Percentiles rank a stretch among this genome's conserved stretches.
Evolutionary conservation across 2,113 vertebrate species (phyloP).

Genomic region (cattle (Bos taurus)): DNA sequence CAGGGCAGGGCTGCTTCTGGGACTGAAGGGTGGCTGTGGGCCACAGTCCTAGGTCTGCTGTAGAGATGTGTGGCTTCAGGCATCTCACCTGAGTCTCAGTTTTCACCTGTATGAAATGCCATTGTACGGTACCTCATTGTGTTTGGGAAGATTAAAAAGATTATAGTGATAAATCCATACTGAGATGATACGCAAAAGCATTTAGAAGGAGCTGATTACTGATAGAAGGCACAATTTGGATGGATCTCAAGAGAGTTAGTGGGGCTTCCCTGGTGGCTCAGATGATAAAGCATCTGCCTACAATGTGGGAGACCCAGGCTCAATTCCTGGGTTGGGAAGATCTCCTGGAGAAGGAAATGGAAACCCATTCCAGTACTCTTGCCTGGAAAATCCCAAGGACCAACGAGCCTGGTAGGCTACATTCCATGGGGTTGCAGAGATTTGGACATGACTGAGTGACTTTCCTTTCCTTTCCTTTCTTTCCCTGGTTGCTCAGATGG

Average conservation of each 20-base stretch:
- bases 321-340: neutral
- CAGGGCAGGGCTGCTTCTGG: neutral
- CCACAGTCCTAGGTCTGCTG: neutral
- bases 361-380: neutral
- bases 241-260: neutral
- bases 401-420: neutral
- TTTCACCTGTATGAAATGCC: neutral
- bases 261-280: neutral
- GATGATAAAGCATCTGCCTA: neutral
- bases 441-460: accelerated
- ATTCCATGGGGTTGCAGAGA: neutral
- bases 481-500: neutral
- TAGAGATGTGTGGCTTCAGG: neutral
- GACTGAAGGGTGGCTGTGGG: too few species aligned
- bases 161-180: neutral
- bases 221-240: neutral
- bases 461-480: neutral
- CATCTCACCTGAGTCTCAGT: neutral
- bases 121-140: neutral
- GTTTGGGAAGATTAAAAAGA: neutral
- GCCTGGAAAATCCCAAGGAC: neutral
- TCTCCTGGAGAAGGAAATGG: neutral
- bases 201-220: neutral
- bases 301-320: neutral
- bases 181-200: neutral